phyloP scores from a whole-genome alignment of 2,797 vertebrate species.

The Paratrypauchen microcephalus region DNA sequence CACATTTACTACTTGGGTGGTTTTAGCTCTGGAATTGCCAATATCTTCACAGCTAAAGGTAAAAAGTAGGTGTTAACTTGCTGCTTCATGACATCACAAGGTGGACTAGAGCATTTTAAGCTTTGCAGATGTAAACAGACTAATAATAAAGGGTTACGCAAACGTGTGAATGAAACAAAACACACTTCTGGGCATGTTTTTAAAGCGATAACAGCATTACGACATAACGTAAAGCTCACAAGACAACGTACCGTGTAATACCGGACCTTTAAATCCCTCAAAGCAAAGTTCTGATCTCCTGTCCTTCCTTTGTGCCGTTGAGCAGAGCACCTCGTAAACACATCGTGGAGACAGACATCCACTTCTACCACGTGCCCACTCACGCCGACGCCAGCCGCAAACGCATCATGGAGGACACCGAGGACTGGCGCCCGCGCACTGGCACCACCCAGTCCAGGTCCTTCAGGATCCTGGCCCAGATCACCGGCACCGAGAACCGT shows the following conservation, averaged over 20 bases:
- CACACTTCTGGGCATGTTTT: too few species aligned
- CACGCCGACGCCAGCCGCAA: constrained; percentile 94
- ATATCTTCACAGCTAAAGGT: too few species aligned
- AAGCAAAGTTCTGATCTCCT: neutral
- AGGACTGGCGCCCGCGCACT: constrained; percentile 93
- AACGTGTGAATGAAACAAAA: too few species aligned
- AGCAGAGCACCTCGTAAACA: constrained; percentile 86
- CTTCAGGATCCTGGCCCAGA: constrained; percentile 96
- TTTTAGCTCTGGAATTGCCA: too few species aligned
- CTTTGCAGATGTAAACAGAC: too few species aligned
- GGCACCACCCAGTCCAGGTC: constrained; percentile 96
- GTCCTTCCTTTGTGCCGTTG: constrained; percentile 7
- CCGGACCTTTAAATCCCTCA: neutral
- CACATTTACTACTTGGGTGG: too few species aligned
- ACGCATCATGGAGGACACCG: constrained; percentile 92
- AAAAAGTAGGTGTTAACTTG: too few species aligned
- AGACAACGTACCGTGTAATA: neutral
- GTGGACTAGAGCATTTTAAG: too few species aligned
- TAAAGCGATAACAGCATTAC: too few species aligned
- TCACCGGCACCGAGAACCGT: constrained; percentile 92
- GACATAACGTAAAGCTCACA: too few species aligned
- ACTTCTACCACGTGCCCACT: constrained; percentile 90
- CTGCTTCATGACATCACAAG: too few species aligned
- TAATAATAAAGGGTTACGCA: too few species aligned
- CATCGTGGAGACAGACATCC: constrained; percentile 88